phyloP scores from a whole-genome alignment of 2,113 vertebrate species.

The Lipophrys pholis region DNA sequence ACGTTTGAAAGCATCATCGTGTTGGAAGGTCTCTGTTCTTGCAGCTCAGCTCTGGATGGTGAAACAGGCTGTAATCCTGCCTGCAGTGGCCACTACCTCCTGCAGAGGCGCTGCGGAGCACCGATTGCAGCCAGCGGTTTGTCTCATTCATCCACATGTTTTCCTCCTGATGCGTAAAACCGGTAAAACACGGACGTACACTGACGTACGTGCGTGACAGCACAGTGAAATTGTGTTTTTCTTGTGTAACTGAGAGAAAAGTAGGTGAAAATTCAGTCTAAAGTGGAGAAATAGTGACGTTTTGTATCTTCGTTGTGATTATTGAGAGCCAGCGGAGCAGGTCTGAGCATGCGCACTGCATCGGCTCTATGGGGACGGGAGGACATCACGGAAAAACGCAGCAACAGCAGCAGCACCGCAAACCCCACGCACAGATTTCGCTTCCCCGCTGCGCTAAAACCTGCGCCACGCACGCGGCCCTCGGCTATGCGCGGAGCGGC shows the following conservation, averaged over 20 bases:
- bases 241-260: no score
- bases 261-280: no score
- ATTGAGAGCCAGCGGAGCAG: slow-evolving; percentile 41
- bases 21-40: not conserved
- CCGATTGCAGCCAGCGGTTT: not conserved
- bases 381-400: slow-evolving; percentile 81
- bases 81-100: not conserved
- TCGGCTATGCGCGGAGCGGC: slow-evolving; percentile 70
- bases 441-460: slow-evolving; percentile 43
- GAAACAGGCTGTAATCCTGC: not conserved
- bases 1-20: not conserved
- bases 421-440: slow-evolving; percentile 74
- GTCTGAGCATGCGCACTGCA: slow-evolving; percentile 82
- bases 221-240: no score
- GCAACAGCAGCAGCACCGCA: slow-evolving; percentile 61
- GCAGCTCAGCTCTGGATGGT: not conserved
- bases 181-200: no score
- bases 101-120: not conserved
- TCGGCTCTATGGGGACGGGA: slow-evolving; percentile 77
- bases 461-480: slow-evolving; percentile 46
- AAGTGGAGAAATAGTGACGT: no score
- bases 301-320: slow-evolving; percentile 54
- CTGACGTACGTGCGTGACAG: no score
- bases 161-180: not conserved
- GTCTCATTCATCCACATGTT: not conserved